Evolutionary conservation across 2,113 vertebrate species (phyloP).

Genomic region (Gallinago media): DNA sequence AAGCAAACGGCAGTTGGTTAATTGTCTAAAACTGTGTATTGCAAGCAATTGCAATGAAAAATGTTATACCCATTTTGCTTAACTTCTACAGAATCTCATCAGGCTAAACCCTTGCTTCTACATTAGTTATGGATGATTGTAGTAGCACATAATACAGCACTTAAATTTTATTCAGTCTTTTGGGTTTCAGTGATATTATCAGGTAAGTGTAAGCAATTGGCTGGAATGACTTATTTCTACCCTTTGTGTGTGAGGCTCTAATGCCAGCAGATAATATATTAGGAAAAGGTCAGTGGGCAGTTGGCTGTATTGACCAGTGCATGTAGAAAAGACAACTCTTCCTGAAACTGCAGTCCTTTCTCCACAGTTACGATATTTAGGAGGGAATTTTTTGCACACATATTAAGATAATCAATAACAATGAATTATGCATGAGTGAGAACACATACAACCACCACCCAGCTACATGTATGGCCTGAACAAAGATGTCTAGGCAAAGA

Average conservation of each 20-base stretch:
- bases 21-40: neutral
- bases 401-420: neutral
- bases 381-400: neutral
- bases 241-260: neutral
- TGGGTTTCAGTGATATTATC: neutral
- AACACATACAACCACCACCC: too few species aligned
- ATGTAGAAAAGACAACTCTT: neutral
- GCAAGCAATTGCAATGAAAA: neutral
- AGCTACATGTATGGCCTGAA: neutral
- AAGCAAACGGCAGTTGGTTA: neutral
- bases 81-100: neutral
- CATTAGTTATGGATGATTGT: neutral
- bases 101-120: neutral
- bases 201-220: neutral
- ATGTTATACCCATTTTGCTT: neutral
- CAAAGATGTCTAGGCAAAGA: neutral
- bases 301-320: too few species aligned
- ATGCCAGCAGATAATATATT: neutral
- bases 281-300: fast-evolving
- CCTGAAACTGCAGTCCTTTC: neutral
- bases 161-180: neutral
- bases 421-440: fast-evolving
- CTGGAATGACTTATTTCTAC: neutral
- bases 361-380: neutral
- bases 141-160: neutral